These are phyloP conservation scores for Onychorhynchus coronatus DNA, from an alignment of 2,113 vertebrate genomes.

Conservation along the genomic window DNA sequence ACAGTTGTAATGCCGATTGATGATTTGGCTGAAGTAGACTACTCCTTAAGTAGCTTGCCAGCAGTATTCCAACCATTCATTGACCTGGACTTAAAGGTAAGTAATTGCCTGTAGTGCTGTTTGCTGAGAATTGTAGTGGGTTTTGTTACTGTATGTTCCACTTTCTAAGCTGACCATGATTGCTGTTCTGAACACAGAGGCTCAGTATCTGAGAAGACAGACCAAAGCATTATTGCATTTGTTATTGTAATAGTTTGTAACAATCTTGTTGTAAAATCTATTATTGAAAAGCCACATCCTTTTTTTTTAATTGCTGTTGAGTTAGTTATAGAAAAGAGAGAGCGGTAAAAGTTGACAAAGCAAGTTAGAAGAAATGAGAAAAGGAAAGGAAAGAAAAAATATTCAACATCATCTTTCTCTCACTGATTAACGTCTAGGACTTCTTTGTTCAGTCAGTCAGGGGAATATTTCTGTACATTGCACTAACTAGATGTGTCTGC, in stretches of 20 bases:
- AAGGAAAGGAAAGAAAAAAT: background rate
- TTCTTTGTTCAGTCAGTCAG: background rate
- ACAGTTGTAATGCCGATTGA: slow-evolving; percentile 65
- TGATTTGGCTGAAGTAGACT: slow-evolving; percentile 68
- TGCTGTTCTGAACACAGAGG: background rate
- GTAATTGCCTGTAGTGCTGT: slow-evolving; percentile 27
- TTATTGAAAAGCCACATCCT: background rate
- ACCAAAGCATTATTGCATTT: background rate
- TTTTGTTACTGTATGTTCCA: background rate
- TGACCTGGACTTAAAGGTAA: slow-evolving; percentile 75
- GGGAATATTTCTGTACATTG: background rate
- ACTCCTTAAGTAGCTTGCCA: slow-evolving; percentile 57
- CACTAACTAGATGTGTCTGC: background rate
- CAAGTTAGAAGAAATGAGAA: background rate
- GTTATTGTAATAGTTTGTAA: background rate
- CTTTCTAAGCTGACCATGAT: background rate
- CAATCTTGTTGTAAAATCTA: background rate
- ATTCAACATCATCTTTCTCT: background rate
- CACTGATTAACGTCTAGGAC: background rate
- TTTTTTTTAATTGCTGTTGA: background rate
- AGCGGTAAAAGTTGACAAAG: background rate
- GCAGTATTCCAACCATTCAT: slow-evolving; percentile 49
- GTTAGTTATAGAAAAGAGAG: background rate
- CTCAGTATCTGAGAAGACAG: background rate
- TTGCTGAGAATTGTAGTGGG: background rate